phyloP scores from a whole-genome alignment of 2,113 vertebrate species.

The Tachycineta bicolor region DNA sequence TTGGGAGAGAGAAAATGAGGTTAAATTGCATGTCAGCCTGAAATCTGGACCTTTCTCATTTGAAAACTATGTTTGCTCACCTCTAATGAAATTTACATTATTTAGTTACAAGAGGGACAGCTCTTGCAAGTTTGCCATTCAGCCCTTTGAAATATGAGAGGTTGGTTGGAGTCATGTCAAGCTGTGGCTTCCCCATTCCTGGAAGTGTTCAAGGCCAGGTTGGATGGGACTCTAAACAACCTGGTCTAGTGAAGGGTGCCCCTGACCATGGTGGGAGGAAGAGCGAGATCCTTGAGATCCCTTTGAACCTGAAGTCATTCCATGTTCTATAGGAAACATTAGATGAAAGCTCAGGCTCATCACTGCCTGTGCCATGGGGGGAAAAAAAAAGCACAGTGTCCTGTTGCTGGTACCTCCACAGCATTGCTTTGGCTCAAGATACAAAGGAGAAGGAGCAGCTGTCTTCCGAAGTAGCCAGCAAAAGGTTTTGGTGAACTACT shows the following conservation, averaged over 20 bases:
- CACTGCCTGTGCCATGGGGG: background rate
- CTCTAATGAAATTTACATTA: background rate
- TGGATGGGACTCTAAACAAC: background rate
- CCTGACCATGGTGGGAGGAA: accelerated
- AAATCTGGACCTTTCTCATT: background rate
- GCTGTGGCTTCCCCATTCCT: background rate
- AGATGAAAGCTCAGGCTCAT: background rate
- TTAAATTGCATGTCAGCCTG: background rate
- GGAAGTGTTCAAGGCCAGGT: background rate
- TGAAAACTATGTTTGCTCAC: background rate
- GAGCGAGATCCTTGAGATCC: accelerated
- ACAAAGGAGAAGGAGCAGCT: background rate
- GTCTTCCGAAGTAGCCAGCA: background rate
- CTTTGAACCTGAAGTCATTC: background rate
- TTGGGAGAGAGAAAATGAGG: background rate
- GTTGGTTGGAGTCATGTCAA: background rate
- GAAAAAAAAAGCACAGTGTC: background rate
- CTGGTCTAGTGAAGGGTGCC: background rate
- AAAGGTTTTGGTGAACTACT: background rate
- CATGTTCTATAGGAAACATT: background rate
- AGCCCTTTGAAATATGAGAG: background rate
- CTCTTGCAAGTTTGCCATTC: background rate
- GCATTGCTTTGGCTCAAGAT: background rate
- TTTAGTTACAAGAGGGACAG: background rate
- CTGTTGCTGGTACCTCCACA: background rate